Evolutionary conservation across 2,888 invertebrate genomes (phyloP).

Genomic region (Heteropelma amictum): DNA sequence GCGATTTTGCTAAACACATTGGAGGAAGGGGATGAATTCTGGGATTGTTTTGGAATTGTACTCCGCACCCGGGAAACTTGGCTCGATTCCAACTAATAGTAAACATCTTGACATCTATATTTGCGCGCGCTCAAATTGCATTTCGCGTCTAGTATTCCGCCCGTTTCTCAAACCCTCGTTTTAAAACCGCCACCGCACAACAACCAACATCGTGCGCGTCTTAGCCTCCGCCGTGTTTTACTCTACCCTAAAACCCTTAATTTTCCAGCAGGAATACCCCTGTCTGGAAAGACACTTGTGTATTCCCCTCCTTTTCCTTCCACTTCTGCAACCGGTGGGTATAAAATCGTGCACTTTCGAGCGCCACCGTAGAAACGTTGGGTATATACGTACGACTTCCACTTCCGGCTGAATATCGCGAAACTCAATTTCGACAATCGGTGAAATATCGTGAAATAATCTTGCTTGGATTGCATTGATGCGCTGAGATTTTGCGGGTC

Average conservation of each 20-base stretch:
- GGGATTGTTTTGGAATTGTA: conserved; percentile 25
- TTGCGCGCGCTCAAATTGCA: conserved; percentile 71
- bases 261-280: not conserved
- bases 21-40: conserved; percentile 28
- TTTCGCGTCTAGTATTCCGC: conserved; percentile 61
- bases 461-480: too few relatives aligned
- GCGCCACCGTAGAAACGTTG: too few relatives aligned
- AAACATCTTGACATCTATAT: conserved; percentile 75
- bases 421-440: too few relatives aligned
- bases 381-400: too few relatives aligned
- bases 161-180: conserved; percentile 25
- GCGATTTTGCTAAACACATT: conserved; percentile 16
- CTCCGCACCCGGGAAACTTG: conserved; percentile 69
- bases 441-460: too few relatives aligned
- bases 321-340: too few relatives aligned
- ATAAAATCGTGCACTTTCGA: too few relatives aligned
- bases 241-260: too few relatives aligned
- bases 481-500: too few relatives aligned
- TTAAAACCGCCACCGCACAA: conserved; percentile 13
- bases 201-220: conserved; percentile 8
- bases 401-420: too few relatives aligned
- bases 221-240: not conserved
- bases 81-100: conserved; percentile 71
- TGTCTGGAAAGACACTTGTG: not conserved
- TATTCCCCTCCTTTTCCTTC: too few relatives aligned